Base-by-base conservation (phyloP, 2,113 vertebrate species). In the Garra rufa region DNA sequence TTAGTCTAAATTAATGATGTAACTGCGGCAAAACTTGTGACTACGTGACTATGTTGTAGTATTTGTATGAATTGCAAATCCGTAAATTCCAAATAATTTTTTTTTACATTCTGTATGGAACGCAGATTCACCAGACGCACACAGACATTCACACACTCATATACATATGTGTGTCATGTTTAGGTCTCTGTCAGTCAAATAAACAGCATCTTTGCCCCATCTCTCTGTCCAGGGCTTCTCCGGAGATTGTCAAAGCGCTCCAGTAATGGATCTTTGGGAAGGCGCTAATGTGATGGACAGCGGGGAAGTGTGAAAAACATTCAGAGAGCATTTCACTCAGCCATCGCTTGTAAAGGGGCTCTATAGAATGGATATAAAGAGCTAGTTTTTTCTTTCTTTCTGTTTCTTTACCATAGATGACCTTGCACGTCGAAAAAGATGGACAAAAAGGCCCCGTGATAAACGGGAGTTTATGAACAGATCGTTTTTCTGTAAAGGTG, bases 211-310 rank as follows among this genome's bases (percentile, higher is more conserved):
- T 38, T 76, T 57, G 41, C 41, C 50, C 28, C 10, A 55, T 43
- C 28, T 81, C 43, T 69, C 57, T 9, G 15, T 3, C 57, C 5
- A 3, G 41, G 8, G 34, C 61, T 46, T 34, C n/a, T 55, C 28
- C 6, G 19, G 55, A 34, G 19, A 30, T 24, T 6, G 1, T 65
- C 10, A 67, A 76, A 19, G 43, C 70, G 21, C 34, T 26, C 24
- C 67, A 34, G 75, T 55, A 43, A 69, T 44, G 34, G 34, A 57
- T 70, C 78, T 70, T 83, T 5, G 28, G 77, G 38, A 57, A 85
- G 57, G 79, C n/a, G 77, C 44, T 82, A 86, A 82, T 84, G 82
- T 88, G 76, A 59, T 3, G 63, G 81, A 84, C 78, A 85, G 28
- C 65, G 10, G 1, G 11, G 24, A 81, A 17, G 85, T 65, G 78